Percentiles rank a stretch among this genome's conserved stretches.
phyloP scores from a whole-genome alignment of 2,888 invertebrate species.

The Oscheius onirici region DNA sequence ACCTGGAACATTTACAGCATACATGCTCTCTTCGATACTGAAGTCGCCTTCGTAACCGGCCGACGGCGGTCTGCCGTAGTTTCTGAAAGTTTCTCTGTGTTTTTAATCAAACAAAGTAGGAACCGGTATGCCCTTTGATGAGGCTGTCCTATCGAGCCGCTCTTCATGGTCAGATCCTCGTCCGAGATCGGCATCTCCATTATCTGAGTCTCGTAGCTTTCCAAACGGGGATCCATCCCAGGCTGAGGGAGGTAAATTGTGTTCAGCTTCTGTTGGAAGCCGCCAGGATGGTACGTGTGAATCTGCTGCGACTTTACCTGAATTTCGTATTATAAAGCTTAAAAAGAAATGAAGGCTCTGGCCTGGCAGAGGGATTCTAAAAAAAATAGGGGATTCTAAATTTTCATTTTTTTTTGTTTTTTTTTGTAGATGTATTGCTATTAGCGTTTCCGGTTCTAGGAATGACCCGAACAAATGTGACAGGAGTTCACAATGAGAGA shows the following conservation, averaged over 20 bases:
- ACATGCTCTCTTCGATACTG: conserved; percentile 71
- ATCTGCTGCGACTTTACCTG: conserved; percentile 44
- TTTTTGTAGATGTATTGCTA: too few species aligned
- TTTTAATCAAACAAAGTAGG: not conserved
- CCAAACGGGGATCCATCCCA: conserved; percentile 50
- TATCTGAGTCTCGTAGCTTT: conserved; percentile 68
- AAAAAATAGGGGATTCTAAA: too few species aligned
- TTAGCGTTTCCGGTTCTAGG: too few species aligned
- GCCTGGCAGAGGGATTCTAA: too few species aligned
- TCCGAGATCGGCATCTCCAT: conserved; percentile 71
- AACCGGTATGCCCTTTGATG: conserved; percentile 36
- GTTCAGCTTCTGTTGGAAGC: conserved; percentile 56
- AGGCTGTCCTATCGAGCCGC: conserved; percentile 56
- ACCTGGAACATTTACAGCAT: conserved; percentile 67
- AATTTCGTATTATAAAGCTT: not conserved
- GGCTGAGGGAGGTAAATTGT: conserved; percentile 53
- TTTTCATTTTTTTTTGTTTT: too few species aligned
- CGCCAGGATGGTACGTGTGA: conserved; percentile 44
- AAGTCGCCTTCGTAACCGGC: conserved; percentile 68
- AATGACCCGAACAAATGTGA: too few species aligned
- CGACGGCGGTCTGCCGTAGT: conserved; percentile 49
- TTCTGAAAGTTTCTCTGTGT: conserved; percentile 17
- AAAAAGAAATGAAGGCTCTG: not conserved
- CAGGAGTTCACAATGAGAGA: too few species aligned
- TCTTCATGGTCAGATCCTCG: conserved; percentile 66